Evolutionary conservation across 2,888 invertebrate genomes (phyloP).

Genomic region (Mermis nigrescens): DNA sequence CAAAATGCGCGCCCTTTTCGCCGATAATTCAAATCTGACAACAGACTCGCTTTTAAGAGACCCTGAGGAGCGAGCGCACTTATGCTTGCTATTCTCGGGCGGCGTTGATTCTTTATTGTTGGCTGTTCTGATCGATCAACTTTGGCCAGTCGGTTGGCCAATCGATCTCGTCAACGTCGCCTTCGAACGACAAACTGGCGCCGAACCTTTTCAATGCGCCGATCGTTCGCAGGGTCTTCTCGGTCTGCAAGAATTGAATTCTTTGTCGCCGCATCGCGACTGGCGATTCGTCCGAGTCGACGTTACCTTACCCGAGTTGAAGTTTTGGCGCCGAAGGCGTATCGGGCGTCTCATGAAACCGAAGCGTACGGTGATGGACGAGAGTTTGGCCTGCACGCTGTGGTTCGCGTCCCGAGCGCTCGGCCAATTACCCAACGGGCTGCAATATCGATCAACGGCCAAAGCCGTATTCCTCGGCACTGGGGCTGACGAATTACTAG

Average conservation of each 20-base stretch:
- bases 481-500: slow-evolving; percentile 91
- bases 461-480: slow-evolving; percentile 53
- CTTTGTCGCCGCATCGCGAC: not conserved
- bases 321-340: slow-evolving; percentile 11
- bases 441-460: slow-evolving; percentile 10
- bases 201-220: slow-evolving; percentile 43
- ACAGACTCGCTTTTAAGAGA: no score
- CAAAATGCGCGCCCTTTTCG: no score
- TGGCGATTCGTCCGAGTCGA: slow-evolving; percentile 23
- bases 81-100: slow-evolving; percentile 93
- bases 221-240: slow-evolving; percentile 55
- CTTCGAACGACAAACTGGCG: slow-evolving; percentile 40
- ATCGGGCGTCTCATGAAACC: slow-evolving; percentile 63
- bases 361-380: slow-evolving; percentile 67
- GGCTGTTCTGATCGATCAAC: slow-evolving; percentile 55
- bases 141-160: slow-evolving; percentile 40
- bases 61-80: no score
- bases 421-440: not conserved
- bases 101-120: slow-evolving; percentile 86
- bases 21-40: no score
- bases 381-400: slow-evolving; percentile 61
- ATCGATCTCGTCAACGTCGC: slow-evolving; percentile 90
- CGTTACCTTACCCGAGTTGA: slow-evolving; percentile 21
- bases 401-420: slow-evolving; percentile 68
- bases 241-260: not conserved